phyloP scores from a whole-genome alignment of 1,140 invertebrate genomes.

The Trichonephila clavipes region DNA sequence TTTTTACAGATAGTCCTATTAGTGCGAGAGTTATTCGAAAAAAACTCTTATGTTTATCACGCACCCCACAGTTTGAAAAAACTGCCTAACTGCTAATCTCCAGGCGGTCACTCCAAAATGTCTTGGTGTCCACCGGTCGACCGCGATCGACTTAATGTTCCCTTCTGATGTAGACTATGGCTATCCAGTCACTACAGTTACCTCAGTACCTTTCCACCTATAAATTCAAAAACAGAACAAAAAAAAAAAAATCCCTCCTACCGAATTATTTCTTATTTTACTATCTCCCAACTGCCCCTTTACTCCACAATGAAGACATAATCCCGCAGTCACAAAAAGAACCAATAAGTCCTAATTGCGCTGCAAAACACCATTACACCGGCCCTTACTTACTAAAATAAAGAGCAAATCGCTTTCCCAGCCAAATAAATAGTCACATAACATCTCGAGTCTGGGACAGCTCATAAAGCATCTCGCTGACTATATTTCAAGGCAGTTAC shows the following conservation, averaged over 20 bases:
- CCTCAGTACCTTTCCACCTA: neutral
- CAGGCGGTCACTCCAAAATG: too few species aligned
- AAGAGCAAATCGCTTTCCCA: slow-evolving; percentile 36
- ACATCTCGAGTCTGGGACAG: neutral
- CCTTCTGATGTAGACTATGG: too few species aligned
- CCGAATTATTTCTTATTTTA: neutral
- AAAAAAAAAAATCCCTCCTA: too few species aligned
- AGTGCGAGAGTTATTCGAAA: too few species aligned
- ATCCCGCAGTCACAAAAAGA: neutral
- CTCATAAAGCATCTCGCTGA: slow-evolving; percentile 44
- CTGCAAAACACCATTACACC: slow-evolving; percentile 49
- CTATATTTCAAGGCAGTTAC: slow-evolving; percentile 65
- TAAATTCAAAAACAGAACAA: neutral
- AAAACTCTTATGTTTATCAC: too few species aligned
- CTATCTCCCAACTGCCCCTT: neutral
- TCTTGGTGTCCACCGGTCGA: too few species aligned
- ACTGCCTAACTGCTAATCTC: too few species aligned
- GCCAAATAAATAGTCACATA: slow-evolving; percentile 40
- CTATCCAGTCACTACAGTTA: too few species aligned
- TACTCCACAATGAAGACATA: slow-evolving; percentile 25
- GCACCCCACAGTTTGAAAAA: too few species aligned
- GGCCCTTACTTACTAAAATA: slow-evolving; percentile 44
- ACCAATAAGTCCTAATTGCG: slow-evolving; percentile 43
- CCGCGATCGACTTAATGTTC: too few species aligned
- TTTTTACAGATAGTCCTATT: too few species aligned